phyloP scores from a whole-genome alignment of 2,797 vertebrate genomes.

The Eulemur coronatus region DNA sequence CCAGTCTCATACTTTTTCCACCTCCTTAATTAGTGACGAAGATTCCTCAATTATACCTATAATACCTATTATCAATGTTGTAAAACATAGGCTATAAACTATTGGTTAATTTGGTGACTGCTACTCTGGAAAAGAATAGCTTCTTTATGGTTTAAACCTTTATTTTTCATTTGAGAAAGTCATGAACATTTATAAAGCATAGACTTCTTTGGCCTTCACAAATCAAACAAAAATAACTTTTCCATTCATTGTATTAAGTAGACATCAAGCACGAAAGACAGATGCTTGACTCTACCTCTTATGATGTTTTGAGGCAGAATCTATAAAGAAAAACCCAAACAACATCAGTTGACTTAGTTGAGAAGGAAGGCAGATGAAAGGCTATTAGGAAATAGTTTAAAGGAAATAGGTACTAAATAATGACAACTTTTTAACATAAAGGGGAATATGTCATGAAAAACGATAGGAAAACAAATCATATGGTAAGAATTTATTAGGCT shows the following conservation, averaged over 20 bases:
- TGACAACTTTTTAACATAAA: neutral
- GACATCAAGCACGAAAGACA: neutral
- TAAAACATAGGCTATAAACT: neutral
- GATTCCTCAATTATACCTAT: neutral
- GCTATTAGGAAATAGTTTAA: neutral
- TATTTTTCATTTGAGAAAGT: neutral
- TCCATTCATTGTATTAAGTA: neutral
- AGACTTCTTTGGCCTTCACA: neutral
- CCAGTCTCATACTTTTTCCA: neutral
- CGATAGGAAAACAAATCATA: neutral
- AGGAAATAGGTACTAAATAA: neutral
- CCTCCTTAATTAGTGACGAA: neutral
- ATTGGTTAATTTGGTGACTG: neutral
- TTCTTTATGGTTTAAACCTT: conserved; percentile 13
- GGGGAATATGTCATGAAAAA: neutral
- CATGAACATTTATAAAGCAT: neutral
- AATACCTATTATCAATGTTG: neutral
- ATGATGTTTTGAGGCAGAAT: neutral
- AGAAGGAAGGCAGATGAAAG: conserved; percentile 9
- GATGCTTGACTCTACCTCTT: neutral
- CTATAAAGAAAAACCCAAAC: neutral
- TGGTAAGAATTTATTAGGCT: neutral
- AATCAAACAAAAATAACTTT: neutral
- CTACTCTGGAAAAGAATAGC: neutral
- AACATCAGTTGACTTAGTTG: neutral